phyloP scores from a whole-genome alignment of 2,113 vertebrate species.

The Hippocampus mohnikei region DNA sequence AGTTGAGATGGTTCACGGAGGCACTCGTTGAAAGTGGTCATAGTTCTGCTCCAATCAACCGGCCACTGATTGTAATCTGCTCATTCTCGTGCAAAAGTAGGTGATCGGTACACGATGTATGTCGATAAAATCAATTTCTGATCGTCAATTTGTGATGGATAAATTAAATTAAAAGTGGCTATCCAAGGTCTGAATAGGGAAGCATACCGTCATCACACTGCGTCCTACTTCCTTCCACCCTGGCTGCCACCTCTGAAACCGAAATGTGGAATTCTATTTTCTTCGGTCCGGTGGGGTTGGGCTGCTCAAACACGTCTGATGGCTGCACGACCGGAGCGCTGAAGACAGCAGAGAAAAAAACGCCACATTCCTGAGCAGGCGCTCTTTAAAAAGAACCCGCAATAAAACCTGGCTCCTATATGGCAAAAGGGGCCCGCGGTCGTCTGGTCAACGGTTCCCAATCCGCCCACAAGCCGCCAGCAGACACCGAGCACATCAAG shows the following conservation, averaged over 20 bases:
- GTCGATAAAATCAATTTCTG: not conserved
- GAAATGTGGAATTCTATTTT: slow-evolving; percentile 95
- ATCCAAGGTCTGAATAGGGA: not conserved
- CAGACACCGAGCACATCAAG: slow-evolving; percentile 34
- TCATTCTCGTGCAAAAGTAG: too few relatives aligned
- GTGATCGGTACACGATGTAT: too few relatives aligned
- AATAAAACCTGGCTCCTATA: slow-evolving; percentile 37
- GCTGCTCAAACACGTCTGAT: slow-evolving; percentile 93
- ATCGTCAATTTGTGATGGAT: too few relatives aligned
- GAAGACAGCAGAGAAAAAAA: slow-evolving; percentile 59
- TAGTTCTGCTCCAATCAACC: too few relatives aligned
- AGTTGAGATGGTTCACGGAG: too few relatives aligned
- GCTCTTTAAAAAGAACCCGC: slow-evolving; percentile 18
- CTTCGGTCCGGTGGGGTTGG: slow-evolving; percentile 76
- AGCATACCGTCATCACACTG: slow-evolving; percentile 18
- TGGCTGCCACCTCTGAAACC: slow-evolving; percentile 69
- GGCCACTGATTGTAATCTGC: too few relatives aligned
- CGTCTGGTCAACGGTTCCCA: slow-evolving; percentile 40
- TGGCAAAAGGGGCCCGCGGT: slow-evolving; percentile 10
- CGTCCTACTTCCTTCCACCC: slow-evolving; percentile 60
- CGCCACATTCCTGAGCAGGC: slow-evolving; percentile 11
- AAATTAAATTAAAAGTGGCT: not conserved
- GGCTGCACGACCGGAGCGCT: slow-evolving; percentile 80
- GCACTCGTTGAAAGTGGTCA: too few relatives aligned
- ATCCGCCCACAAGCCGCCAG: slow-evolving; percentile 18